These are phyloP conservation scores for Ennomos erosarius DNA, from an alignment of 2,888 invertebrate genomes.

Conservation along the genomic window DNA sequence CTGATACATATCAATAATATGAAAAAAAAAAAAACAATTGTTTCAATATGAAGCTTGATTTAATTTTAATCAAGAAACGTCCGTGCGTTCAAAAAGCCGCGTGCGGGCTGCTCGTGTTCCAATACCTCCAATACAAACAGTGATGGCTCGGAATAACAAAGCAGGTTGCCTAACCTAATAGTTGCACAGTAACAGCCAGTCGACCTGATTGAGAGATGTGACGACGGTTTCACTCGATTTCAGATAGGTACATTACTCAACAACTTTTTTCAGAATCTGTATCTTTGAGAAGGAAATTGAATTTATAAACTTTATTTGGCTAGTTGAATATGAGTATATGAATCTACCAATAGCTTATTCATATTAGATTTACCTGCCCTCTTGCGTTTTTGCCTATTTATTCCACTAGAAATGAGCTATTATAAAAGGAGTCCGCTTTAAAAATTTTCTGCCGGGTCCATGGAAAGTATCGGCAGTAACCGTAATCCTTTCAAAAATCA, in stretches of 20 bases:
- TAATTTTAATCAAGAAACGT: neutral
- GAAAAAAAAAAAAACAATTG: neutral
- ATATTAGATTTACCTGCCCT: too few species aligned
- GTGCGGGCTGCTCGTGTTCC: neutral
- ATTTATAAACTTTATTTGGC: too few species aligned
- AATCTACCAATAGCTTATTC: too few species aligned
- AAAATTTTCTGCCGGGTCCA: too few species aligned
- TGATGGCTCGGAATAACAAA: slow-evolving; percentile 61
- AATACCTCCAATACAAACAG: slow-evolving; percentile 24
- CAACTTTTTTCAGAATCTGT: slow-evolving; percentile 16
- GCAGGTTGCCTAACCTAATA: slow-evolving; percentile 56
- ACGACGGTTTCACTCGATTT: slow-evolving; percentile 44
- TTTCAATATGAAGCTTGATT: neutral
- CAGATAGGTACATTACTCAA: slow-evolving; percentile 56
- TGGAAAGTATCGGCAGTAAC: too few species aligned
- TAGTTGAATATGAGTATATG: too few species aligned
- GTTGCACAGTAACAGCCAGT: slow-evolving; percentile 54
- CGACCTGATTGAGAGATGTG: slow-evolving; percentile 65
- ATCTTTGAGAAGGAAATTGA: neutral
- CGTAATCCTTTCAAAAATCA: too few species aligned
- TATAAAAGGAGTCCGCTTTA: too few species aligned
- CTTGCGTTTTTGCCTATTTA: too few species aligned
- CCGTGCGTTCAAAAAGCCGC: neutral
- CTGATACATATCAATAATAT: too few species aligned
- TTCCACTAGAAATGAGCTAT: too few species aligned